Percentiles rank a stretch among this genome's conserved stretches.
Conservation (phyloP, 2,797 vertebrate genomes). For the Threskiornis aethiopicus region DNA sequence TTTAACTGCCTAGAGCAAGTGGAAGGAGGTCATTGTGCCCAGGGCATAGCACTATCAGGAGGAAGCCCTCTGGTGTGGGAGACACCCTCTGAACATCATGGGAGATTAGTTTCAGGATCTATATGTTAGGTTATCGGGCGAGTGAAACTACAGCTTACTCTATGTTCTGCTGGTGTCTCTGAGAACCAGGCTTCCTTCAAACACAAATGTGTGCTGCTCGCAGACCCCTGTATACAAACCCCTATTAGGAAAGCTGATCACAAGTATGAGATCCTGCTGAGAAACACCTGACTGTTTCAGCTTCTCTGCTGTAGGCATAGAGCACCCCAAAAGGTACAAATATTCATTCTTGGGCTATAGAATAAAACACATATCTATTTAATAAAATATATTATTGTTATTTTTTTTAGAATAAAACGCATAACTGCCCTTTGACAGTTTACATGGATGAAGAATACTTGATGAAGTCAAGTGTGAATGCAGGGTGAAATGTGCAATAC, state of each 20-base stretch:
- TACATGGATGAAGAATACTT: neutral
- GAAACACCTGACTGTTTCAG: neutral
- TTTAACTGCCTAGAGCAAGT: neutral
- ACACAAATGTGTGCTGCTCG: neutral
- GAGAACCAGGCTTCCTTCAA: neutral
- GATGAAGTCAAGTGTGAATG: neutral
- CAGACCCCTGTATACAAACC: neutral
- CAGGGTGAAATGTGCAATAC: neutral
- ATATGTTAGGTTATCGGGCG: fast-evolving
- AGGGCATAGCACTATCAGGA: neutral
- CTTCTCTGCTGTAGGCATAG: neutral
- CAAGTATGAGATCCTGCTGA: neutral
- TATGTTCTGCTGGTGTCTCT: neutral
- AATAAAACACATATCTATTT: neutral
- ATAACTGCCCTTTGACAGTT: neutral
- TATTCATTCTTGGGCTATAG: neutral
- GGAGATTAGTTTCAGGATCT: neutral
- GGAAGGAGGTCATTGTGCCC: neutral
- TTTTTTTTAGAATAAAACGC: neutral
- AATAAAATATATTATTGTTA: neutral
- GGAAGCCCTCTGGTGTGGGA: neutral
- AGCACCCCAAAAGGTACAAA: neutral
- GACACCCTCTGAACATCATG: neutral
- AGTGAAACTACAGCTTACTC: neutral
- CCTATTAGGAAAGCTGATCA: neutral